phyloP scores from a whole-genome alignment of 2,113 vertebrate genomes.

The Pelusios castaneus region DNA sequence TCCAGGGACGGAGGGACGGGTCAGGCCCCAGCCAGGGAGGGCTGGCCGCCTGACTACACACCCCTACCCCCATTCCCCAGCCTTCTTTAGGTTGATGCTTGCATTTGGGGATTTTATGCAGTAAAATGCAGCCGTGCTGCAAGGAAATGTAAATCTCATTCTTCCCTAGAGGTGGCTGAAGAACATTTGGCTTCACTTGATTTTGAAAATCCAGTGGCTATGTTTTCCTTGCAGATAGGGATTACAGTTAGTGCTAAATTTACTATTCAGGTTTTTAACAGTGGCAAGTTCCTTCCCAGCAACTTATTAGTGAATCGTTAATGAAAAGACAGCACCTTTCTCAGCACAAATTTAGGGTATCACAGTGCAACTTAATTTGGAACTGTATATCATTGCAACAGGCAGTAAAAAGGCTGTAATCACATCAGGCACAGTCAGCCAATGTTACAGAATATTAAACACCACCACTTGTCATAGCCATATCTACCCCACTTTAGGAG shows the following conservation, averaged over 20 bases:
- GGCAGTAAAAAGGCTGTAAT: neutral
- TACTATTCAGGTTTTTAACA: constrained; percentile 19
- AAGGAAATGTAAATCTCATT: neutral
- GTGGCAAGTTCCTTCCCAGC: neutral
- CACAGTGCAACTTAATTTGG: neutral
- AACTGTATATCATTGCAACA: rapidly evolving
- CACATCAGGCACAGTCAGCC: neutral
- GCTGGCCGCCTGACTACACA: too few species aligned
- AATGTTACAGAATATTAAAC: rapidly evolving
- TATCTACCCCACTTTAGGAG: neutral
- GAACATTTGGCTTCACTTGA: neutral
- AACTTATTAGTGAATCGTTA: constrained; percentile 22
- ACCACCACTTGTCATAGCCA: rapidly evolving
- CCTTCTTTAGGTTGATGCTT: neutral
- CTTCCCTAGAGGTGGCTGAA: neutral
- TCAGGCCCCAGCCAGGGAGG: too few species aligned
- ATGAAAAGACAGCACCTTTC: too few species aligned
- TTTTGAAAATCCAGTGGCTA: constrained; percentile 31
- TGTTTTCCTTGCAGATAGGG: neutral
- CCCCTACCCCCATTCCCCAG: too few species aligned
- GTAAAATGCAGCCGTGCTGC: too few species aligned
- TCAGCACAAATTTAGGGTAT: constrained; percentile 32
- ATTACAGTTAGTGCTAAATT: neutral
- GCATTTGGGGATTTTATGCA: neutral
- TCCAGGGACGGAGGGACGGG: too few species aligned